A percentile compares a stretch with the other conserved stretches of the same genome.
phyloP scores from a whole-genome alignment of 2,113 vertebrate species.

The Eretmochelys imbricata region DNA sequence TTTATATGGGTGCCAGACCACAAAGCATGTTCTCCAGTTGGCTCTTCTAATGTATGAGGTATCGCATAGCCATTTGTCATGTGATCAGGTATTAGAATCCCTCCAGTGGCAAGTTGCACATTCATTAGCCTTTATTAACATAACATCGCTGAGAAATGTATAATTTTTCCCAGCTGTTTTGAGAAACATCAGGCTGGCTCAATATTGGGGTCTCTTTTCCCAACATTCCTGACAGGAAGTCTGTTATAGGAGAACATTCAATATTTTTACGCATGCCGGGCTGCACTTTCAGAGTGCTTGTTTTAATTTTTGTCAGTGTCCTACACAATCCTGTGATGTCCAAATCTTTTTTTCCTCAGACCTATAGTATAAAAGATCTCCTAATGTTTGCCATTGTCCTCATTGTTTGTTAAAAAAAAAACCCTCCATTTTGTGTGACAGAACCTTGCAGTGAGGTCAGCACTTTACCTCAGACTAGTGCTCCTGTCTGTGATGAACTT shows the following conservation, averaged over 20 bases:
- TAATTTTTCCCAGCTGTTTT: neutral
- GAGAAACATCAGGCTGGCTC: neutral
- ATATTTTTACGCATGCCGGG: neutral
- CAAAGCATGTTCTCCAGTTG: neutral
- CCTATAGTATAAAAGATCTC: neutral
- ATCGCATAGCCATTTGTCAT: neutral
- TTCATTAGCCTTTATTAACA: neutral
- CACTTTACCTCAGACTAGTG: neutral
- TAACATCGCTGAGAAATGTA: neutral
- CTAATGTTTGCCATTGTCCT: neutral
- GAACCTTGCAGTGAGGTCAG: slow-evolving; percentile 5
- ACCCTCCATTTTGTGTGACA: slow-evolving; percentile 5
- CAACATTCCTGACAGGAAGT: neutral
- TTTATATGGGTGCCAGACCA: neutral
- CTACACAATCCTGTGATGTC: neutral
- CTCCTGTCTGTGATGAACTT: neutral
- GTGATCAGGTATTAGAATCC: neutral
- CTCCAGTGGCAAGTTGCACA: neutral
- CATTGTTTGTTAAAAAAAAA: neutral
- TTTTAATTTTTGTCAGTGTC: neutral
- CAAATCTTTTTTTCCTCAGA: neutral
- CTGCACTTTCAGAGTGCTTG: neutral
- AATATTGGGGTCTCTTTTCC: neutral
- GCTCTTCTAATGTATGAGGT: neutral
- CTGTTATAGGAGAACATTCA: neutral